A percentile compares a stretch with the other conserved stretches of the same genome.
These are phyloP conservation scores for Elegia similella DNA, from an alignment of 2,888 invertebrate species.

Conservation along the genomic window DNA sequence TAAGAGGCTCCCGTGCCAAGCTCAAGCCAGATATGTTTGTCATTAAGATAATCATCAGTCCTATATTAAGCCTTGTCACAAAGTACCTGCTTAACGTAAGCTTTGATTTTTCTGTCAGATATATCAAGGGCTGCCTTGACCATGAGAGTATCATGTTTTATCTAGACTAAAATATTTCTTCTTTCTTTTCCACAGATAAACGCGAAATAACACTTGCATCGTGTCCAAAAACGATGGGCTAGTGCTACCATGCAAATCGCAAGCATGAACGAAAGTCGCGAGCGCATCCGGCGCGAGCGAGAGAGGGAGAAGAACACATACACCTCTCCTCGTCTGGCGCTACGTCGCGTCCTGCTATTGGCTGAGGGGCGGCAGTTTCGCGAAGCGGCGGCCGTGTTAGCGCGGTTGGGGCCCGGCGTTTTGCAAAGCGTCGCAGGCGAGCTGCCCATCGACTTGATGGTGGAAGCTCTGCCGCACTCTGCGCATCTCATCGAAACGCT, in stretches of 20 bases:
- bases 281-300: slow-evolving; percentile 85
- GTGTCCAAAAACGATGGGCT: slow-evolving; percentile 54
- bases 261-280: slow-evolving; percentile 86
- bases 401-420: slow-evolving; percentile 89
- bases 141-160: no score
- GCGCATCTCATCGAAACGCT: slow-evolving; percentile 93
- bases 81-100: no score
- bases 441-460: slow-evolving; percentile 91
- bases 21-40: no score
- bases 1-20: no score
- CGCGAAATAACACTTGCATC: slow-evolving; percentile 5
- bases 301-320: slow-evolving; percentile 82
- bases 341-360: slow-evolving; percentile 87
- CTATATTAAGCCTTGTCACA: no score
- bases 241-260: slow-evolving; percentile 39
- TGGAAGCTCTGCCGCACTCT: slow-evolving; percentile 95
- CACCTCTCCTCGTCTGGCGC: slow-evolving; percentile 85
- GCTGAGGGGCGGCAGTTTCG: slow-evolving; percentile 94
- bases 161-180: neutral
- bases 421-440: slow-evolving; percentile 89
- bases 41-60: no score
- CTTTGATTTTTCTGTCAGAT: no score
- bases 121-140: no score
- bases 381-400: slow-evolving; percentile 93
- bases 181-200: neutral